Evolutionary conservation across 2,888 invertebrate species (phyloP), one percentile per base, ranked within the genome.

Genomic region (Hesperia comma): DNA sequence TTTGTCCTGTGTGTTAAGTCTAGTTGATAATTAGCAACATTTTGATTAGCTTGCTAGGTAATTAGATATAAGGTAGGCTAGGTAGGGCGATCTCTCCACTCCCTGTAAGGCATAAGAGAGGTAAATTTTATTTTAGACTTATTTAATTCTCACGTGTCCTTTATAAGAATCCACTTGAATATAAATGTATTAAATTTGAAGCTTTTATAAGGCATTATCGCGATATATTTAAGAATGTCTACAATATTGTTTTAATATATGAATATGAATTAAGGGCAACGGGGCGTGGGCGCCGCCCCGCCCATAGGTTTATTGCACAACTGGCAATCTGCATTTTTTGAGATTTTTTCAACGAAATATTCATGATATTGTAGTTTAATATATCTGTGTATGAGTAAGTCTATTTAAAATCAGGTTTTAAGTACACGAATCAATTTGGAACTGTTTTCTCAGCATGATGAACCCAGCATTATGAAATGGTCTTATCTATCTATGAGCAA

Each of bases 381-480:
- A 88, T 88, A 82, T 85, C 85, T 87, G 81, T 86, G 80, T 88
- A 83, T 80, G 81, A 82, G 85, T 87, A 90, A 87, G 85, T 87
- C 84, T 88, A 88, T 88, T 86, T 87, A 87, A 87, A 92, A 92
- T 92, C 92, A 90, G 85, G 90, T 90, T 86, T 83, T 87, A 85
- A 67, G 61, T 67, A 87, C 70, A 63, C 67, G 66, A 91, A 91
- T 92, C 91, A 90, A 91, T 92, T 92, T 92, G 85, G 88, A 91
- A 81, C 83, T 81, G 87, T 91, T 91, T 92, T 92, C 86, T 88
- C 87, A 84, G 87, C 83, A 81, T 72, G 81, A 83, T 79, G 51
- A 83, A 82, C 80, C 76, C 85, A 79, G 87, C 88, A 88, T 89
- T 88, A 91, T 89, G 87, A 89, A 91, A 88, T 91, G 86, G 85